Evolutionary conservation across 2,797 vertebrate species (phyloP).

Genomic region (Enteromius argenteus): DNA sequence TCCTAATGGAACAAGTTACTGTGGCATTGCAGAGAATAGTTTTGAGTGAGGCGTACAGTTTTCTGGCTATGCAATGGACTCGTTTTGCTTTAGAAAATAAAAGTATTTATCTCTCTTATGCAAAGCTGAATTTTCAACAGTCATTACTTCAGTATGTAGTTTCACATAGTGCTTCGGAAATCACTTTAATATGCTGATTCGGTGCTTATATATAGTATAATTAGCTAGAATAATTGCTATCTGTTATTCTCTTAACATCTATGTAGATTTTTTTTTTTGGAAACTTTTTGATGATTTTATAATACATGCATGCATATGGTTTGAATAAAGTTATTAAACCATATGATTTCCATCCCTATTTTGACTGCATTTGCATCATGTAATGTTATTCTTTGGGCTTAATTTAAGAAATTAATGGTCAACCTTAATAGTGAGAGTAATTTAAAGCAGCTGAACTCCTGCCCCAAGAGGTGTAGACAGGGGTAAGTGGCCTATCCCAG

Average conservation of each 20-base stretch:
- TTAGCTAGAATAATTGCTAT: neutral
- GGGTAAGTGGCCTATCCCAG: neutral
- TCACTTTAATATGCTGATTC: neutral
- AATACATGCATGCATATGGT: neutral
- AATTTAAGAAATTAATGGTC: neutral
- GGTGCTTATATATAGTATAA: neutral
- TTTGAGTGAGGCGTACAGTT: neutral
- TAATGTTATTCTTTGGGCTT: neutral
- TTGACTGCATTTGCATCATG: neutral
- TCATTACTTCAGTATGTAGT: neutral
- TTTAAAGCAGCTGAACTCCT: neutral
- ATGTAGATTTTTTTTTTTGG: too few relatives aligned
- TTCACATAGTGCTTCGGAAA: neutral
- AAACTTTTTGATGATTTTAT: neutral
- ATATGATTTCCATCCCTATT: neutral
- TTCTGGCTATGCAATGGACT: neutral
- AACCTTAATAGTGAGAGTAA: neutral
- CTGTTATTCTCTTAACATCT: neutral
- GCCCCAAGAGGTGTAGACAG: slow-evolving; percentile 12
- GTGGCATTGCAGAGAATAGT: neutral
- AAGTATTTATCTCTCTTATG: neutral
- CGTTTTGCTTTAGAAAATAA: neutral
- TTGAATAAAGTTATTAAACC: neutral
- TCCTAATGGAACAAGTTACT: neutral
- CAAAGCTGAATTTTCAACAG: neutral